phyloP scores from a whole-genome alignment of 2,113 vertebrate species.

The Actenoides lindsayi region DNA sequence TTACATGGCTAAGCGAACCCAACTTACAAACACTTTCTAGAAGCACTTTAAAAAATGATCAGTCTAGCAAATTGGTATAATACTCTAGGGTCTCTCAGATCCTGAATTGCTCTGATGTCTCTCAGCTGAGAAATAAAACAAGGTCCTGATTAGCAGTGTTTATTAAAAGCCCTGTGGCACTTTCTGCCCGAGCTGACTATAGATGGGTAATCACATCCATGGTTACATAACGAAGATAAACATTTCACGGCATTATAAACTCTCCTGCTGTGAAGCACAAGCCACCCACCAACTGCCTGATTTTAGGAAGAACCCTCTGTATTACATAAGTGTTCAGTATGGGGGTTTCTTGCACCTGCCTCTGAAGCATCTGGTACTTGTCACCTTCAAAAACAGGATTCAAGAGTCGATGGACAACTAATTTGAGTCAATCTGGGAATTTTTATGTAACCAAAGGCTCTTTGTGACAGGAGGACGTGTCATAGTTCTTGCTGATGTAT shows the following conservation, averaged over 20 bases:
- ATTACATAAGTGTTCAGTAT: constrained; percentile 71
- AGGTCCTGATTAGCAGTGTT: constrained; percentile 35
- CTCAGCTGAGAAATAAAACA: constrained; percentile 29
- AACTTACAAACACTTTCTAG: neutral
- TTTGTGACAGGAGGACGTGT: neutral
- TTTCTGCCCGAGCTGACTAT: constrained; percentile 27
- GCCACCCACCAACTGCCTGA: constrained; percentile 67
- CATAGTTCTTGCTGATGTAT: neutral
- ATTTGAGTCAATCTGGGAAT: constrained; percentile 42
- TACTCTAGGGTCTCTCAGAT: neutral
- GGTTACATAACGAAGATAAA: constrained; percentile 56
- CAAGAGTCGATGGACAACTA: constrained; percentile 44
- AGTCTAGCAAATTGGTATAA: neutral
- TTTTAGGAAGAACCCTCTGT: constrained; percentile 70
- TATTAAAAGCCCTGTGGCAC: constrained; percentile 53
- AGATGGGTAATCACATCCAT: constrained; percentile 49
- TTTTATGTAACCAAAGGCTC: constrained; percentile 46
- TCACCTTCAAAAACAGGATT: constrained; percentile 65
- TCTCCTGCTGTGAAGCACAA: constrained; percentile 66
- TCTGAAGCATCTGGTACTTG: constrained; percentile 74
- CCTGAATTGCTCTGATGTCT: constrained; percentile 1
- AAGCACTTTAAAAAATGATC: neutral
- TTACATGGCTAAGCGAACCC: neutral
- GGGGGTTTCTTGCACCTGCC: constrained; percentile 73
- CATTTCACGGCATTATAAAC: constrained; percentile 61